Evolutionary conservation across 2,113 vertebrate species (phyloP).

Genomic region (Podarcis muralis): DNA sequence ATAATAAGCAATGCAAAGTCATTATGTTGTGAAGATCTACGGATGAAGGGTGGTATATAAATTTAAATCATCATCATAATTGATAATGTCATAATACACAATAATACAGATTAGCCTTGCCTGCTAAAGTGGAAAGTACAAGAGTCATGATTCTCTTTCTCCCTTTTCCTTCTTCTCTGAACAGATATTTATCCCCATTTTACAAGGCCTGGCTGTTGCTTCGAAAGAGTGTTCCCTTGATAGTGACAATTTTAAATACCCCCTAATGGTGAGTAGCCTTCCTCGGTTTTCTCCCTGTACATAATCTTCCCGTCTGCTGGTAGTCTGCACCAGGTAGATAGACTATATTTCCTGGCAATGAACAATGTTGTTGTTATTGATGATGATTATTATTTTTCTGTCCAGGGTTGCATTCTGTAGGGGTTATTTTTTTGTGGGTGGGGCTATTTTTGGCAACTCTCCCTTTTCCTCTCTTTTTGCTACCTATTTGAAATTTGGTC

Average conservation of each 20-base stretch:
- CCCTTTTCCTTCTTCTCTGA: constrained; percentile 28
- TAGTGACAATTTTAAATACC: constrained; percentile 98
- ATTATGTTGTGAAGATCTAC: too few species aligned
- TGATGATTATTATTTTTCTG: too few species aligned
- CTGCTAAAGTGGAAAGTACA: neutral
- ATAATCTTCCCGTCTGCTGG: too few species aligned
- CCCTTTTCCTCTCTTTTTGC: neutral
- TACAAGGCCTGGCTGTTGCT: constrained; percentile 92
- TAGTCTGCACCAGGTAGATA: neutral
- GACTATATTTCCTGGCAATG: neutral
- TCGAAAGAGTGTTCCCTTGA: constrained; percentile 98
- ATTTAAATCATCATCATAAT: too few species aligned
- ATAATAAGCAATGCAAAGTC: too few species aligned
- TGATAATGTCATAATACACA: too few species aligned
- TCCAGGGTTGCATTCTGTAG: too few species aligned
- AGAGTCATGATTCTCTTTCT: constrained; percentile 39
- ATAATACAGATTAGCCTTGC: neutral
- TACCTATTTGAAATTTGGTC: neutral
- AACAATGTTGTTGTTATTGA: neutral
- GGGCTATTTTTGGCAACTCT: neutral
- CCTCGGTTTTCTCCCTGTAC: neutral
- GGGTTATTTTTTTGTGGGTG: too few species aligned
- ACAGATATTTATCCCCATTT: constrained; percentile 95
- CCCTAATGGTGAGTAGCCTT: constrained; percentile 89
- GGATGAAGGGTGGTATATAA: too few species aligned